Base-by-base conservation (phyloP, 2,113 vertebrate genomes). In the Irena cyanogastra region DNA sequence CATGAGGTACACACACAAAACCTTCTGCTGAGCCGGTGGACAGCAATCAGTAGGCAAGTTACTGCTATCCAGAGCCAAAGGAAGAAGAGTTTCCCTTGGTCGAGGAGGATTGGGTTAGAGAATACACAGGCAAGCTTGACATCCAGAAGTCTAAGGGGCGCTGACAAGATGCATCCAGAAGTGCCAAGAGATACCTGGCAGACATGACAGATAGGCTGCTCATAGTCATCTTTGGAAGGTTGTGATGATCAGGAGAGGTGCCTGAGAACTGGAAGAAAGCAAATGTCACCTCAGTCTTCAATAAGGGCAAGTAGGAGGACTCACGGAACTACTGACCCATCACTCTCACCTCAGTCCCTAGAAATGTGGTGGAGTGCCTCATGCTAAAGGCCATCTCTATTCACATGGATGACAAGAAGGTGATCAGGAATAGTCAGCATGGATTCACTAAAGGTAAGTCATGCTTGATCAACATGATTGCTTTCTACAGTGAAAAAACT, bases 121-220 rank as follows among this genome's bases (percentile, higher is more conserved):
- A 80, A 35, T 21, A 27, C 26, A 14, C 4, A 15, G 24, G 30
- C 9, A 49, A 31, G 6, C 4, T 0, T 27, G 17, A 42, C 5
- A 37, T 42, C 26, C 35, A 49, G 20, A 72, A 57, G 17, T 72
- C 35, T 35, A 10, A 42, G 12, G 18, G 18, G 1, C 14, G 11
- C 30, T 64, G 30, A 42, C 0, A 0, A 23, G 30, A 54, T 41
- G 17, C 35, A 56, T 16, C 35, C 21, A 35, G 3, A 4, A 47
- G 9, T 35, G 14, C 26, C 27, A 31, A 56, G 21, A 79, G 17
- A 42, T 10, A n/a, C 16, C 31, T 64, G 57, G 18, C 26, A 64
- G 42, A 50, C 22, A 57, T 27, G 17, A 19, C 18, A 50, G 26
- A 19, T 3, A 31, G 66, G 50, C 35, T 26, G 8, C 11, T 57